Percentiles rank a stretch among this genome's conserved stretches.
These are phyloP conservation scores for Platycnemis pennipes DNA, from an alignment of 2,888 invertebrate species.

Conservation along the genomic window DNA sequence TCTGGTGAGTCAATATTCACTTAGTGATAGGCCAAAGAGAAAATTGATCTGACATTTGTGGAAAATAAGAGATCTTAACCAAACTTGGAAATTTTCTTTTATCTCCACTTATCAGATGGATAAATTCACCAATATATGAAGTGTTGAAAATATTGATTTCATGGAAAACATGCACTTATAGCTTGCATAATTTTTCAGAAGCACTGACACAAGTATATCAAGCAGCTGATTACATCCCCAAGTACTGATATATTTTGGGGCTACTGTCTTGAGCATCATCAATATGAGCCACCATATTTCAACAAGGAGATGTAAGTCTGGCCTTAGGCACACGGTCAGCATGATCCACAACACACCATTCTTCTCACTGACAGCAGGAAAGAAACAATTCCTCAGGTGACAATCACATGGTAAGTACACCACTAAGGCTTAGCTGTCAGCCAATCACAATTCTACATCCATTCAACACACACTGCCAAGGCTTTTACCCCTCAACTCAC, in stretches of 20 bases:
- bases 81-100: neutral
- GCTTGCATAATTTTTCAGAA: neutral
- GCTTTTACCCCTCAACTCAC: neutral
- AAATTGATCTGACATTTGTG: neutral
- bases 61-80: neutral
- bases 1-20: constrained; percentile 8
- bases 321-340: neutral
- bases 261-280: neutral
- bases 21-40: neutral
- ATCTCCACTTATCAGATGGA: neutral
- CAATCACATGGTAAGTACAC: neutral
- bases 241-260: neutral
- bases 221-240: neutral
- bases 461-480: neutral
- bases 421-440: neutral
- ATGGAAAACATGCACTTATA: neutral
- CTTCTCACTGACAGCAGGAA: neutral
- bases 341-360: neutral
- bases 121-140: neutral
- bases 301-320: neutral
- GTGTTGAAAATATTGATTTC: neutral
- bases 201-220: neutral
- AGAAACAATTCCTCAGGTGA: neutral
- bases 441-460: neutral
- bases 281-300: neutral